These are phyloP conservation scores for Nemopilema nomurai DNA, from an alignment of 30 jellyfish, hydroid and myxozoan species.

Conservation along the genomic window DNA sequence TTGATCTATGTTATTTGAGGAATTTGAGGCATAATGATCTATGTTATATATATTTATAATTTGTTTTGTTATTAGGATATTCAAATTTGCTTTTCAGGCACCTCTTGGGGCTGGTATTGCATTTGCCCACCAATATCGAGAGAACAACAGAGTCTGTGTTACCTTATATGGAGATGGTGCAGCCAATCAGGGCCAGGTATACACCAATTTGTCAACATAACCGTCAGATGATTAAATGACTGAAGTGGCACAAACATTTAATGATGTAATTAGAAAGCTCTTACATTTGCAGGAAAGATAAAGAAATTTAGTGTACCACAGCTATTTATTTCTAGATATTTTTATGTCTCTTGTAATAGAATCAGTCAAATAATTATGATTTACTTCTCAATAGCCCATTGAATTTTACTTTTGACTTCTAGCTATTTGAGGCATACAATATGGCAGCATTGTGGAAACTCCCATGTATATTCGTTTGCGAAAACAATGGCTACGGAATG, in stretches of 20 bases:
- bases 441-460: slow-evolving; percentile 98
- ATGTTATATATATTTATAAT: too few species aligned
- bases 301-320: too few species aligned
- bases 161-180: slow-evolving; percentile 99
- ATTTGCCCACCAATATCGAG: slow-evolving; percentile 89
- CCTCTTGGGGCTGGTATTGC: slow-evolving; percentile 99
- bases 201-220: neutral
- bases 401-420: neutral
- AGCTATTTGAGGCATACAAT: slow-evolving; percentile 93
- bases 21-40: too few species aligned
- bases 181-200: slow-evolving; percentile 99
- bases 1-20: too few species aligned
- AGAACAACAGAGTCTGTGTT: slow-evolving; percentile 79
- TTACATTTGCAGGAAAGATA: too few species aligned
- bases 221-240: too few species aligned
- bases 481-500: slow-evolving; percentile 97
- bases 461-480: slow-evolving; percentile 97
- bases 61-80: neutral
- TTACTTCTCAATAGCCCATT: neutral
- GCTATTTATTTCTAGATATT: too few species aligned
- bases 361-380: neutral
- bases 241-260: too few species aligned
- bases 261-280: too few species aligned
- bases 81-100: slow-evolving; percentile 52
- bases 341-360: neutral